Evolutionary conservation across 2,888 invertebrate genomes (phyloP).

Genomic region (Prenolepis imparis): DNA sequence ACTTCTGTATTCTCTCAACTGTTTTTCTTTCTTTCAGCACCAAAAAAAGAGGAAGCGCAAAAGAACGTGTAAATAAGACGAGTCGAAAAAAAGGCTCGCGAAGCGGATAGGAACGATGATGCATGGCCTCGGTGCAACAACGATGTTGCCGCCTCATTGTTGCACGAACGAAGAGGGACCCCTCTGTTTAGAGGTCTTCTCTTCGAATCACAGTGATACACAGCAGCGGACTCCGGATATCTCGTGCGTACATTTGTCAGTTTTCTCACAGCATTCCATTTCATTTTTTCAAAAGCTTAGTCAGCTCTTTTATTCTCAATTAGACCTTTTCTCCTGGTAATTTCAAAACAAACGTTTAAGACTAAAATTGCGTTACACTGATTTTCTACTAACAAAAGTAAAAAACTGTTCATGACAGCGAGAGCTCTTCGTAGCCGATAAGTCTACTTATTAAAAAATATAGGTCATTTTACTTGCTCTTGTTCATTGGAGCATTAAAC

Average conservation of each 20-base stretch:
- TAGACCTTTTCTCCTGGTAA: too few species aligned
- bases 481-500: too few species aligned
- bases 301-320: too few species aligned
- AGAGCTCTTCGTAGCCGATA: too few species aligned
- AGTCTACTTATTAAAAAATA: too few species aligned
- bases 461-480: too few species aligned
- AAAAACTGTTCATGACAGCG: too few species aligned
- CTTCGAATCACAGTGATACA: constrained; percentile 3
- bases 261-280: constrained; percentile 5
- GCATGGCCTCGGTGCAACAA: constrained; percentile 61
- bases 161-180: constrained; percentile 67
- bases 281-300: background rate
- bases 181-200: constrained; percentile 61
- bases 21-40: background rate
- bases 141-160: constrained; percentile 70
- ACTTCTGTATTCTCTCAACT: background rate
- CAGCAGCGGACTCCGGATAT: background rate
- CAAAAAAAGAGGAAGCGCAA: background rate
- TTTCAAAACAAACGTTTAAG: too few species aligned
- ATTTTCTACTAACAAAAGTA: too few species aligned
- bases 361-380: too few species aligned
- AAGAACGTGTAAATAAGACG: constrained; percentile 34
- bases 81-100: constrained; percentile 44
- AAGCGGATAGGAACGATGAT: constrained; percentile 62
- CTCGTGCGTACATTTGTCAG: constrained; percentile 8